Conservation (phyloP, 2,888 invertebrate genomes). For the Andrena haemorrhoa region DNA sequence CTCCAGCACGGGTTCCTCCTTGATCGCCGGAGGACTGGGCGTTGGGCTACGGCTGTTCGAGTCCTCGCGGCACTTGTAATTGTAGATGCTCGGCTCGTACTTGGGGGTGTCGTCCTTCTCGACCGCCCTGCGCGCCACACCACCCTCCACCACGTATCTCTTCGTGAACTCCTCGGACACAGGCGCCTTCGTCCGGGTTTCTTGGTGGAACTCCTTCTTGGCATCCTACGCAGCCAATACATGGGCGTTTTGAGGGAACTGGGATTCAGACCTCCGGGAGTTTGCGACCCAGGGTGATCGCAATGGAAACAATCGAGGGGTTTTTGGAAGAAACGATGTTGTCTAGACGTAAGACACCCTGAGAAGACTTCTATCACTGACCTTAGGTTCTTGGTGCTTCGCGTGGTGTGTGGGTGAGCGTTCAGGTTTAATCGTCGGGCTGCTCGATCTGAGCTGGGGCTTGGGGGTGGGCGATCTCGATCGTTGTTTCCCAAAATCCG, state of each 20-base stretch:
- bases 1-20: slow-evolving; percentile 72
- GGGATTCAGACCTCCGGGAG: background rate
- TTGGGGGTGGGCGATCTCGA: slow-evolving; percentile 85
- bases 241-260: background rate
- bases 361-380: slow-evolving; percentile 45
- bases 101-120: slow-evolving; percentile 80
- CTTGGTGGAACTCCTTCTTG: slow-evolving; percentile 78
- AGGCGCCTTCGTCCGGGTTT: slow-evolving; percentile 74
- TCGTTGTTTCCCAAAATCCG: slow-evolving; percentile 75
- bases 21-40: slow-evolving; percentile 72
- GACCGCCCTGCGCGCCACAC: slow-evolving; percentile 78
- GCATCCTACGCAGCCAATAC: slow-evolving; percentile 71
- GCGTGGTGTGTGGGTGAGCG: slow-evolving; percentile 75
- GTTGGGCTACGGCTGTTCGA: slow-evolving; percentile 80
- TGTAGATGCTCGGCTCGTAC: slow-evolving; percentile 82
- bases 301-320: too few relatives aligned
- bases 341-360: background rate
- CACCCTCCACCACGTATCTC: slow-evolving; percentile 81
- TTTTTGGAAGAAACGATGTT: too few relatives aligned
- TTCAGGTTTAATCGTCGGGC: slow-evolving; percentile 75
- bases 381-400: slow-evolving; percentile 77
- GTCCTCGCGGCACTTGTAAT: slow-evolving; percentile 81
- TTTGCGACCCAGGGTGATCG: too few relatives aligned
- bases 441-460: slow-evolving; percentile 79
- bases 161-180: slow-evolving; percentile 80